These are phyloP conservation scores for Pocota personata DNA, from an alignment of 2,888 invertebrate genomes.

Conservation along the genomic window DNA sequence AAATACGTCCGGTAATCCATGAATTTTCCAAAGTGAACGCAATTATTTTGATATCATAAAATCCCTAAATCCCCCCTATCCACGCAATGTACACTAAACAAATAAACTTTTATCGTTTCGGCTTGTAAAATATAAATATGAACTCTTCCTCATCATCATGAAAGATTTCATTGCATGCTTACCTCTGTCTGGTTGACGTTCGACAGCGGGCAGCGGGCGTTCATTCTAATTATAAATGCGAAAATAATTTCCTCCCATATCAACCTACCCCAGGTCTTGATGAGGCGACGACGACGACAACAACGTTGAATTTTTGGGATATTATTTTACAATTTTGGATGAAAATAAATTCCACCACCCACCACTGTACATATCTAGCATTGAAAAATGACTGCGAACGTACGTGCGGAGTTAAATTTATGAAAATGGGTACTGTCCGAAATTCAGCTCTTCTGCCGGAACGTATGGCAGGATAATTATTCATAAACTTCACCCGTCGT, in stretches of 20 bases:
- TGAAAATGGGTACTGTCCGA: conserved; percentile 65
- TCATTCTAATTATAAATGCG: conserved; percentile 71
- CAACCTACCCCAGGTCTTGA: not conserved
- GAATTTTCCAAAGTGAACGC: conserved; percentile 66
- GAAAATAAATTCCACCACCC: conserved; percentile 45
- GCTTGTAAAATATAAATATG: conserved; percentile 69
- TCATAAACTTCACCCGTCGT: conserved; percentile 64
- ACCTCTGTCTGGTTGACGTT: conserved; percentile 24
- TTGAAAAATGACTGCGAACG: conserved; percentile 56
- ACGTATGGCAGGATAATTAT: conserved; percentile 70
- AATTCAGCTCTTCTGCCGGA: conserved; percentile 27
- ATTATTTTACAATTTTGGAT: conserved; percentile 67
- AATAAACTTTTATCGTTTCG: conserved; percentile 62
- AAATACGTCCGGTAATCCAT: conserved; percentile 69
- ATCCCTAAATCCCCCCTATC: conserved; percentile 42
- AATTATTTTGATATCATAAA: conserved; percentile 70
- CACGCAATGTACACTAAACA: conserved; percentile 49
- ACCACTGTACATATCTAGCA: not conserved
- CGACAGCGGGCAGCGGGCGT: conserved; percentile 22
- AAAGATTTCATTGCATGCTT: conserved; percentile 51
- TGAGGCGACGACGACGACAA: conserved; percentile 13
- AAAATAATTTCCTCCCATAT: conserved; percentile 69
- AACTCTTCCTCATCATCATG: conserved; percentile 67
- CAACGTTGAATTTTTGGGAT: conserved; percentile 45
- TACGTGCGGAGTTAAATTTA: conserved; percentile 65